A percentile compares a stretch with the other conserved stretches of the same genome.
These are phyloP conservation scores for Hermetia illucens DNA, from an alignment of 1,140 invertebrate species.

Conservation along the genomic window DNA sequence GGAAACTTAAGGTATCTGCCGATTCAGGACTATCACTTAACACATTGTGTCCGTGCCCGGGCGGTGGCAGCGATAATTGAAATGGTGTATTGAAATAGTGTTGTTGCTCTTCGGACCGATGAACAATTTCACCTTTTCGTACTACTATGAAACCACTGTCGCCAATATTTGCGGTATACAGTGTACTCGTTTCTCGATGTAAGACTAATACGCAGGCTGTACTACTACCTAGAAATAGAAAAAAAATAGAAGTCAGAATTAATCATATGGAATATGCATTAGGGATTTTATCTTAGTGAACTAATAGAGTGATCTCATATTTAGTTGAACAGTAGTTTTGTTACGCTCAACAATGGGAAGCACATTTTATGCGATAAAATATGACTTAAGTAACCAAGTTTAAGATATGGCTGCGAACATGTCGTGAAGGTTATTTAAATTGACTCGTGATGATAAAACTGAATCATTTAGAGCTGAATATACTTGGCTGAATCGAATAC, in stretches of 20 bases:
- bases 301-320: too few relatives aligned
- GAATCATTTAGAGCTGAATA: too few relatives aligned
- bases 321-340: too few relatives aligned
- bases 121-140: conserved; percentile 69
- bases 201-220: conserved; percentile 93
- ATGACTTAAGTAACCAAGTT: too few relatives aligned
- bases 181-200: conserved; percentile 71
- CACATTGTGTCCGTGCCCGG: conserved; percentile 67
- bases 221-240: conserved; percentile 57
- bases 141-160: conserved; percentile 95
- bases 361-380: too few relatives aligned
- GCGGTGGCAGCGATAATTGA: conserved; percentile 86
- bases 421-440: too few relatives aligned
- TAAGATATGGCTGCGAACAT: too few relatives aligned
- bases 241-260: conserved; percentile 9
- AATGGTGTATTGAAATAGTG: conserved; percentile 99
- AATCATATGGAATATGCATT: conserved; percentile 1
- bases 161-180: conserved; percentile 95
- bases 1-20: conserved; percentile 79
- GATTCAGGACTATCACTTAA: conserved; percentile 85
- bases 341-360: too few relatives aligned
- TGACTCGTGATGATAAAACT: too few relatives aligned
- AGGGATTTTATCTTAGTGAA: background rate
- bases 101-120: conserved; percentile 88
- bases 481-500: too few relatives aligned